Percentiles rank a stretch among this genome's conserved stretches.
Conservation (phyloP, 23 tunicate genomes). For the Ciona savignyi region DNA sequence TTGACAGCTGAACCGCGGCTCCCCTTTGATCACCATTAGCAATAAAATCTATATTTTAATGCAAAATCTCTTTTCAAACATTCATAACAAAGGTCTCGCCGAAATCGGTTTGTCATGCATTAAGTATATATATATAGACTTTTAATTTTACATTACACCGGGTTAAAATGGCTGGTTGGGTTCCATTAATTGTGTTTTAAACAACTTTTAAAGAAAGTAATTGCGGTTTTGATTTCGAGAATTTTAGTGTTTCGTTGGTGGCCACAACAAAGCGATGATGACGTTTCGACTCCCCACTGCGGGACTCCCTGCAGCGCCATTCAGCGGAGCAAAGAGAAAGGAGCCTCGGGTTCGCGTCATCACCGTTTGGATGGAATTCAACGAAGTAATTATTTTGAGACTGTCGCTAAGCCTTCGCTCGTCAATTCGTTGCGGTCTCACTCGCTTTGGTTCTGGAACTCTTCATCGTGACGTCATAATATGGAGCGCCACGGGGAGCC, state of each 20-base stretch:
- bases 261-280: neutral
- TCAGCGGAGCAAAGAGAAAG: neutral
- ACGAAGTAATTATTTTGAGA: slow-evolving; percentile 2
- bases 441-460: neutral
- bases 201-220: no score
- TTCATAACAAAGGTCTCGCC: no score
- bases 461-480: slow-evolving; percentile 14
- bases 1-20: no score
- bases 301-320: neutral
- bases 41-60: no score
- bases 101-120: no score
- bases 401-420: neutral
- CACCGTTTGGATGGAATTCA: neutral
- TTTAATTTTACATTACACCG: no score
- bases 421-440: neutral
- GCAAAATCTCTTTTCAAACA: no score
- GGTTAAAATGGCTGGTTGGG: no score
- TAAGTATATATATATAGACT: no score
- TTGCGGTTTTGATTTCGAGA: no score
- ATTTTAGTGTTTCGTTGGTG: neutral
- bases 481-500: slow-evolving; percentile 13
- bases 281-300: slow-evolving; percentile 7
- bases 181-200: no score
- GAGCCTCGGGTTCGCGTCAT: neutral
- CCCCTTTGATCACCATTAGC: no score